These are phyloP conservation scores for Conomelus anceps DNA, from an alignment of 2,888 invertebrate genomes.

Conservation along the genomic window DNA sequence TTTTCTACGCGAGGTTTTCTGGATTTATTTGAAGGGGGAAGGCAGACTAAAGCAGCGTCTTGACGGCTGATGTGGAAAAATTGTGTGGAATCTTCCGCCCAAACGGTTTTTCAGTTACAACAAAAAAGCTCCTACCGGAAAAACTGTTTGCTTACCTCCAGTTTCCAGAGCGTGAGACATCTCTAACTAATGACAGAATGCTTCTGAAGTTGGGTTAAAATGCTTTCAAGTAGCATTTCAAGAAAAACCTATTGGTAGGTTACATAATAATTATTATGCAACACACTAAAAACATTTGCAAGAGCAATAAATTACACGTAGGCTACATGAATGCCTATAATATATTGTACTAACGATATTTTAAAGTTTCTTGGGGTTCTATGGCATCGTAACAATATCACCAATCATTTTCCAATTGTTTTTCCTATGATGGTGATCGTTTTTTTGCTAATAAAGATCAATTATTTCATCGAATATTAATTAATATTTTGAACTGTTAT, in stretches of 20 bases:
- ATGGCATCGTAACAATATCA: too few relatives aligned
- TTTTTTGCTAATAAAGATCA: too few relatives aligned
- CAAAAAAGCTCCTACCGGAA: not conserved
- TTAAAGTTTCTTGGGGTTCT: too few relatives aligned
- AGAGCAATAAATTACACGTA: not conserved
- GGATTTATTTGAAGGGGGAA: constrained; percentile 8
- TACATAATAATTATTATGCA: too few relatives aligned
- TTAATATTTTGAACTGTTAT: too few relatives aligned
- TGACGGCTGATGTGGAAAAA: constrained; percentile 13
- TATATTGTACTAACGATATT: too few relatives aligned
- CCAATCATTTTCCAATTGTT: too few relatives aligned
- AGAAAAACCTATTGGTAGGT: too few relatives aligned
- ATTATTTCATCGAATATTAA: too few relatives aligned
- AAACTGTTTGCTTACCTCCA: not conserved
- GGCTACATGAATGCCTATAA: too few relatives aligned
- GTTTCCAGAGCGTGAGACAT: not conserved
- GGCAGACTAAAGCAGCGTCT: not conserved
- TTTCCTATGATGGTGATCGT: too few relatives aligned
- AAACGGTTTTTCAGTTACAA: not conserved
- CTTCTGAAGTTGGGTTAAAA: not conserved
- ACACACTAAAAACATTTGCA: not conserved
- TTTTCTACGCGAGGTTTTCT: constrained; percentile 4
- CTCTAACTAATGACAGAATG: not conserved
- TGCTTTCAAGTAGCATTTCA: not conserved
- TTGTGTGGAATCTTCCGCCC: constrained; percentile 2